phyloP scores from a whole-genome alignment of 2,797 vertebrate genomes.

The Meda fulgida region DNA sequence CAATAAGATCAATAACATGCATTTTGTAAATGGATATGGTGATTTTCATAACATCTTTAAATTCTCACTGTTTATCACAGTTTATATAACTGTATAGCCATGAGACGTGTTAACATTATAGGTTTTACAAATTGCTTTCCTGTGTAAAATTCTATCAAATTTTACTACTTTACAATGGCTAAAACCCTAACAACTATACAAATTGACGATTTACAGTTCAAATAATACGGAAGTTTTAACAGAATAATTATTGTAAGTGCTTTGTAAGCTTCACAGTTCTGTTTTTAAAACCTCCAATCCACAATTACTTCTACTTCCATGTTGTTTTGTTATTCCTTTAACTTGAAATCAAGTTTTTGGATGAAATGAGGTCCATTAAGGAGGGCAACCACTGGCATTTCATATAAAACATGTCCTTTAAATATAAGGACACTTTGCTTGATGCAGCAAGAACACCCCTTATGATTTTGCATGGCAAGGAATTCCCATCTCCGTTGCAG shows the following conservation, averaged over 20 bases:
- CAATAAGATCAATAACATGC: background rate
- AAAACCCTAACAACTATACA: background rate
- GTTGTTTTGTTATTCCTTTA: background rate
- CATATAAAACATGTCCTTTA: background rate
- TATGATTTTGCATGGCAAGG: background rate
- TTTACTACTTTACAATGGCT: background rate
- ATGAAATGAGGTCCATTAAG: background rate
- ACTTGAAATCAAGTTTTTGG: background rate
- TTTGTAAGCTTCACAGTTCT: background rate
- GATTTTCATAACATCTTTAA: background rate
- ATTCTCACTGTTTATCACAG: too few species aligned
- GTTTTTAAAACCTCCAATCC: background rate
- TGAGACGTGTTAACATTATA: background rate
- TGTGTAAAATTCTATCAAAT: background rate
- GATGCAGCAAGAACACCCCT: constrained; percentile 6
- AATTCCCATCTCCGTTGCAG: background rate
- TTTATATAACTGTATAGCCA: background rate
- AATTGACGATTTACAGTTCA: background rate
- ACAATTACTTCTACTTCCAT: background rate
- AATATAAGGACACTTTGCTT: background rate
- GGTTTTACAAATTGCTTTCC: background rate
- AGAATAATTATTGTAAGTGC: background rate
- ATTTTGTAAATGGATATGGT: background rate
- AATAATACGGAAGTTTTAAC: background rate
- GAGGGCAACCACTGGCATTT: background rate